Base-by-base conservation (phyloP, 2,113 vertebrate species). In the Chaenogobius annularis region DNA sequence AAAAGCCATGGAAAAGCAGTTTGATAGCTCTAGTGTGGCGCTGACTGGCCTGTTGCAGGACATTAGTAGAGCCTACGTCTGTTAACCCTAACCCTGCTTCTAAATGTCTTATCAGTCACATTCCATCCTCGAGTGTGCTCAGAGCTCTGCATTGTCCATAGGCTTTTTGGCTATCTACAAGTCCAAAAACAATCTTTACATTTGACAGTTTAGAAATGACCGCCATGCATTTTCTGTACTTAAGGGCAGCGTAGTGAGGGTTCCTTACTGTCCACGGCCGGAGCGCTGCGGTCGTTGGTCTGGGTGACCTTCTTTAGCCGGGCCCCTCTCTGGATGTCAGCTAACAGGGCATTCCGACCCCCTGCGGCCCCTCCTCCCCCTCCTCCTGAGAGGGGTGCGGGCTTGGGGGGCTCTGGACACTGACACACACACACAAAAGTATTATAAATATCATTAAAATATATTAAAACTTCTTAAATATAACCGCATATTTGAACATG, bases 321-420 rank as follows among this genome's bases (percentile, higher is more conserved):
- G 73, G 94, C 84, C 83, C 98, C 97, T 89, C 95, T 96, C 79
- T 97, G 96, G 89, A 99, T 99, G 44, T 98, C 96, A 0, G 95
- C 92, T 78, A 99, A 52, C 54, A 99, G 93, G 0, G 97, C 98
- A 0, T 79, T 94, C 37, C 97, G 94, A 23, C 93, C 89, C 35
- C 94, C 87, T 90, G 94, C 71, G 7, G 37, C 44, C 85, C 94
- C 74, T 84, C 90, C 72, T 83, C 94, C 70, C 85, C 94, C 74
- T 84, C 91, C 72, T 84, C 93, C 83, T n/a, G 50, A 20, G 37
- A 77, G 82, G 35, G 74, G 64, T 75, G 77, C 85, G 20, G 79
- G n/a, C 50, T 80, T 84, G 47, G 84, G 80, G 76, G 86, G 82
- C 48, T 87, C 85, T 8, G 83, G 78, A 74, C 74, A 80, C 91